phyloP scores from a whole-genome alignment of 2,113 vertebrate genomes.

The Aegithalos caudatus region DNA sequence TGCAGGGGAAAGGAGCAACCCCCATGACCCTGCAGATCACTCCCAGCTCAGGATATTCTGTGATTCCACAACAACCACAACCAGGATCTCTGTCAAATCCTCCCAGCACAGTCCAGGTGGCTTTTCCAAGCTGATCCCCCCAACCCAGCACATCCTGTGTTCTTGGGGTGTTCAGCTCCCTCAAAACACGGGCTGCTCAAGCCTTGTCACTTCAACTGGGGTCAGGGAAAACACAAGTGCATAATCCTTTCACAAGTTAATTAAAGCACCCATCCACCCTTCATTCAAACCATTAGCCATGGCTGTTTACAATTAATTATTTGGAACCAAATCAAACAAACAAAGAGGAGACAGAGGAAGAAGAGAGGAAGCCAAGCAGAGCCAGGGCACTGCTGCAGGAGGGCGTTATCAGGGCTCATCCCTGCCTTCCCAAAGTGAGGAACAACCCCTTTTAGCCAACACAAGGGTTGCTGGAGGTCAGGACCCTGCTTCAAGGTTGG shows the following conservation, averaged over 20 bases:
- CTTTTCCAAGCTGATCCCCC: background rate
- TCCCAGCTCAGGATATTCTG: background rate
- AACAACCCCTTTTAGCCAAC: background rate
- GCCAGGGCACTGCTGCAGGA: background rate
- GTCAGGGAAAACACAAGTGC: constrained; percentile 10
- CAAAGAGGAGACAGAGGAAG: background rate
- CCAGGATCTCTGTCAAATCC: background rate
- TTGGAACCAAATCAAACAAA: constrained; percentile 58
- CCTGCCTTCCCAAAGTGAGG: background rate
- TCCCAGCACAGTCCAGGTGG: fast-evolving
- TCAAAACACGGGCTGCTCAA: background rate
- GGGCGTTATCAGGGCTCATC: background rate
- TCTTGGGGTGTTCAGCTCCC: background rate
- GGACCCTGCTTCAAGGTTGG: background rate
- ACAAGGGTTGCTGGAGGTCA: background rate
- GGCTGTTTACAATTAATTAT: constrained; percentile 45
- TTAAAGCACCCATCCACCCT: constrained; percentile 41
- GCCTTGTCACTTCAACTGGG: background rate
- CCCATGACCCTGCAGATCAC: fast-evolving
- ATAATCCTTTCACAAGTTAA: constrained; percentile 47
- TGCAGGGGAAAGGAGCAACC: background rate
- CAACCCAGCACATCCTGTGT: fast-evolving
- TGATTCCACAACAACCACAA: background rate
- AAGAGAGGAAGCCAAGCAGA: background rate
- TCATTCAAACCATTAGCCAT: constrained; percentile 33